phyloP scores from a whole-genome alignment of 2,888 invertebrate species.

The Callinectes sapidus region DNA sequence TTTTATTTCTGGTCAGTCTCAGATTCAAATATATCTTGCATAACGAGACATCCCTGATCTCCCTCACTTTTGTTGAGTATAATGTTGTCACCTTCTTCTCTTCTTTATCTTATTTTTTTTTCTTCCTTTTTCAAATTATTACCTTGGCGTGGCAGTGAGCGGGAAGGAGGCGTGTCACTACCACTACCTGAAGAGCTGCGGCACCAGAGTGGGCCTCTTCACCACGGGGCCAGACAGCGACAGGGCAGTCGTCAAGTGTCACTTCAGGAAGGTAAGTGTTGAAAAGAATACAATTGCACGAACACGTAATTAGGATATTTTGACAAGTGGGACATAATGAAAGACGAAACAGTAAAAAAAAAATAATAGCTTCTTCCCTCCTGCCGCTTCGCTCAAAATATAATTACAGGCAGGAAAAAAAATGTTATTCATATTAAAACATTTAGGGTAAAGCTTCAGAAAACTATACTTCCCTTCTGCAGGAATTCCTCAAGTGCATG shows the following conservation, averaged over 20 bases:
- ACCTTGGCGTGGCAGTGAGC: slow-evolving; percentile 43
- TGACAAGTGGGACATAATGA: neutral
- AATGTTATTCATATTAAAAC: neutral
- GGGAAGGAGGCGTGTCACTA: slow-evolving; percentile 61
- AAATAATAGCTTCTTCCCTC: neutral
- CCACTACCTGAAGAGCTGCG: slow-evolving; percentile 55
- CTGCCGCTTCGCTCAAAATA: neutral
- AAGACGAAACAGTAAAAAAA: neutral
- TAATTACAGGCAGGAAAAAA: neutral
- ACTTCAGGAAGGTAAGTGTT: slow-evolving; percentile 56
- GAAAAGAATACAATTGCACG: slow-evolving; percentile 12
- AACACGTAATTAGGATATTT: neutral
- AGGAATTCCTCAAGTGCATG: slow-evolving; percentile 63
- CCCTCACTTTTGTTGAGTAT: neutral
- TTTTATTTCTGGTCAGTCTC: neutral
- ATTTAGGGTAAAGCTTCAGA: neutral
- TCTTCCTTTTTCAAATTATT: neutral
- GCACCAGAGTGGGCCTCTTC: slow-evolving; percentile 40
- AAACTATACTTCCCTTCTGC: neutral
- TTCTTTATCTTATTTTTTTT: neutral
- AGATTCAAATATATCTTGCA: neutral
- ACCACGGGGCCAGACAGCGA: neutral
- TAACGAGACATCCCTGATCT: neutral
- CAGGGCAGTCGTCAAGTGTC: slow-evolving; percentile 49
- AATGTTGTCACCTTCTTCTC: neutral